A percentile compares a stretch with the other conserved stretches of the same genome.
phyloP scores from a whole-genome alignment of 2,113 vertebrate genomes.

The Thryonomys swinderianus region DNA sequence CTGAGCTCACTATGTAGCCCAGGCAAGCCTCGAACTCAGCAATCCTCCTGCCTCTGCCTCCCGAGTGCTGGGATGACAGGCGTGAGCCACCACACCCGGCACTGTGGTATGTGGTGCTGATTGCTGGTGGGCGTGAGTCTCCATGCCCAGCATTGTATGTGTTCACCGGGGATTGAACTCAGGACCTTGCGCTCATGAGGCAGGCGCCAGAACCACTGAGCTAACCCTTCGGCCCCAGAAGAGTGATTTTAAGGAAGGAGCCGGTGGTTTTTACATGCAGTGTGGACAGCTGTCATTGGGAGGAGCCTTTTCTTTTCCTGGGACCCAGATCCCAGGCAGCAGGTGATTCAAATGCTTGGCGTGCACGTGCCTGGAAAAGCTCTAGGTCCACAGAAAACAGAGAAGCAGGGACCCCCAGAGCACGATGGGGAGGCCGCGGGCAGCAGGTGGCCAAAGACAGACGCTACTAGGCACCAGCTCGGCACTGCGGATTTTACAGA shows the following conservation, averaged over 20 bases:
- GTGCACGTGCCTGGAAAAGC: slow-evolving; percentile 22
- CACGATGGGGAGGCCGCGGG: rapidly evolving
- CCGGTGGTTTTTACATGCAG: neutral
- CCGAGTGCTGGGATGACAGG: too few species aligned
- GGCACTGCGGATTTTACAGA: neutral
- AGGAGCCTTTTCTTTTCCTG: slow-evolving; percentile 26
- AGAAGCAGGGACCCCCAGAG: neutral
- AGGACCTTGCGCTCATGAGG: too few species aligned
- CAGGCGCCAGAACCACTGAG: too few species aligned
- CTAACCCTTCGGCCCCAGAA: too few species aligned
- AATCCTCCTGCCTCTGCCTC: too few species aligned
- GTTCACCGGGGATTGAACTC: too few species aligned
- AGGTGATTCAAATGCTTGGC: slow-evolving; percentile 39
- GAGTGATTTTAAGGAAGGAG: neutral
- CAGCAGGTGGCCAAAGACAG: neutral
- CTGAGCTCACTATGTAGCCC: too few species aligned
- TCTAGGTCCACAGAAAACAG: neutral
- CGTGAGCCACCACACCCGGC: too few species aligned
- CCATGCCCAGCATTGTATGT: too few species aligned
- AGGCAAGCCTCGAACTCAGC: too few species aligned
- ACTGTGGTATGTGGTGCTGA: too few species aligned
- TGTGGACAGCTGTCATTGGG: neutral
- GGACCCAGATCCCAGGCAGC: neutral
- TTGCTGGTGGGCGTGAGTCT: too few species aligned
- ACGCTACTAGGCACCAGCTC: neutral